Evolutionary conservation across 2,888 invertebrate genomes (phyloP).

Genomic region (Drosophila greeni): DNA sequence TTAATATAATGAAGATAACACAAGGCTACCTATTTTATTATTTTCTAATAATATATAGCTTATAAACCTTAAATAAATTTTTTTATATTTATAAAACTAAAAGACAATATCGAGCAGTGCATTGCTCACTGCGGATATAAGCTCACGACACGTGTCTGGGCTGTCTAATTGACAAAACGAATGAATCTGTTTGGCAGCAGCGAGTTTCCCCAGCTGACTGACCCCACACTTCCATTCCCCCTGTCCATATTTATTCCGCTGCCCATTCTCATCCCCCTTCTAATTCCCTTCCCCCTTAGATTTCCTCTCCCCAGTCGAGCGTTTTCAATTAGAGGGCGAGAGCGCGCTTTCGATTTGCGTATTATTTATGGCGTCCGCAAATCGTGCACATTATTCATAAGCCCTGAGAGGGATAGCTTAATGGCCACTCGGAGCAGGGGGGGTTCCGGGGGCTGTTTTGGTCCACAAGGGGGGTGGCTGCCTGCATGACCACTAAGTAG

Average conservation of each 20-base stretch:
- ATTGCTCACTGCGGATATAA: constrained; percentile 59
- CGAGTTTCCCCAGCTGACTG: constrained; percentile 49
- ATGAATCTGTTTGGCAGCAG: constrained; percentile 52
- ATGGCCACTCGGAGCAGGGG: constrained; percentile 44
- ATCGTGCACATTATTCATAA: constrained; percentile 73
- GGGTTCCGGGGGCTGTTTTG: background rate
- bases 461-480: constrained; percentile 30
- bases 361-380: constrained; percentile 68
- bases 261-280: background rate
- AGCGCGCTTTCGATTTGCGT: constrained; percentile 71
- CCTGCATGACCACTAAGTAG: constrained; percentile 17
- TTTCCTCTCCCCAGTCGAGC: constrained; percentile 45
- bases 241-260: background rate
- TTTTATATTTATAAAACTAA: too few species aligned
- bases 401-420: constrained; percentile 60
- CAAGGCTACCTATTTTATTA: too few species aligned
- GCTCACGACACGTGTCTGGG: constrained; percentile 70
- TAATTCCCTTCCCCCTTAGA: background rate
- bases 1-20: too few species aligned
- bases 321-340: constrained; percentile 70
- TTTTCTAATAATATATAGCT: too few species aligned
- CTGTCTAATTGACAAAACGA: constrained; percentile 69
- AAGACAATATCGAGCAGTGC: background rate
- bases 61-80: too few species aligned
- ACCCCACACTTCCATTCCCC: constrained; percentile 3